These are phyloP conservation scores for Urophycis tenuis DNA, from an alignment of 2,797 vertebrate genomes.

Conservation along the genomic window DNA sequence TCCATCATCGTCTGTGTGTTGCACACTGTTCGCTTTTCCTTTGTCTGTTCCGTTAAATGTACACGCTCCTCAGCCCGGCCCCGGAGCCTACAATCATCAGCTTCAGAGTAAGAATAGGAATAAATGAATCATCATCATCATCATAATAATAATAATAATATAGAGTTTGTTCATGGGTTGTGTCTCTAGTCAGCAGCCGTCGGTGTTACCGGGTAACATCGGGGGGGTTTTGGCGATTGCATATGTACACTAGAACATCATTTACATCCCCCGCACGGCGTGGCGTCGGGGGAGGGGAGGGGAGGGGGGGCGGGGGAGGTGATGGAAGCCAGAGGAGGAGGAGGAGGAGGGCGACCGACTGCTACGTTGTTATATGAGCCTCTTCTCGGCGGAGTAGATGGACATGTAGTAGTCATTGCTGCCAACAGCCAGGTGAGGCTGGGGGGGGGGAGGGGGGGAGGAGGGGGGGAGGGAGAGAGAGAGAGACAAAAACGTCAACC, in stretches of 20 bases:
- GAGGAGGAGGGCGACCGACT: background rate
- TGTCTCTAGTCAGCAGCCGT: slow-evolving; percentile 73
- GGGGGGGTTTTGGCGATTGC: slow-evolving; percentile 66
- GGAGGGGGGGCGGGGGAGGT: slow-evolving; percentile 30
- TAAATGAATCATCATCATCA: slow-evolving; percentile 45
- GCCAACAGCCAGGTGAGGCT: slow-evolving; percentile 95
- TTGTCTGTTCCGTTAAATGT: slow-evolving; percentile 62
- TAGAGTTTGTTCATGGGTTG: slow-evolving; percentile 59
- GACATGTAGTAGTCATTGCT: slow-evolving; percentile 99
- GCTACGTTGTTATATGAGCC: slow-evolving; percentile 84
- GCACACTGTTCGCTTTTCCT: slow-evolving; percentile 12
- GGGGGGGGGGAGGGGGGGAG: slow-evolving; percentile 27
- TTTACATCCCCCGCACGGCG: slow-evolving; percentile 60
- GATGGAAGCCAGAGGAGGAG: slow-evolving; percentile 33
- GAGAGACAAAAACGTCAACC: background rate
- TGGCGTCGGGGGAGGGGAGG: background rate
- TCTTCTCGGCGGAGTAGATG: slow-evolving; percentile 96
- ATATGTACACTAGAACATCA: slow-evolving; percentile 79
- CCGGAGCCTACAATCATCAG: slow-evolving; percentile 75
- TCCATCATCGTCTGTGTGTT: slow-evolving; percentile 59
- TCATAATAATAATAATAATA: slow-evolving; percentile 50
- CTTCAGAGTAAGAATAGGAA: slow-evolving; percentile 67
- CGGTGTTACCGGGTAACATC: slow-evolving; percentile 73
- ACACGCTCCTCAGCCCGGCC: slow-evolving; percentile 71
- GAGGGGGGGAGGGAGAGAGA: background rate